phyloP scores from a whole-genome alignment of 2,888 invertebrate genomes.

The Mythimna ferrago region DNA sequence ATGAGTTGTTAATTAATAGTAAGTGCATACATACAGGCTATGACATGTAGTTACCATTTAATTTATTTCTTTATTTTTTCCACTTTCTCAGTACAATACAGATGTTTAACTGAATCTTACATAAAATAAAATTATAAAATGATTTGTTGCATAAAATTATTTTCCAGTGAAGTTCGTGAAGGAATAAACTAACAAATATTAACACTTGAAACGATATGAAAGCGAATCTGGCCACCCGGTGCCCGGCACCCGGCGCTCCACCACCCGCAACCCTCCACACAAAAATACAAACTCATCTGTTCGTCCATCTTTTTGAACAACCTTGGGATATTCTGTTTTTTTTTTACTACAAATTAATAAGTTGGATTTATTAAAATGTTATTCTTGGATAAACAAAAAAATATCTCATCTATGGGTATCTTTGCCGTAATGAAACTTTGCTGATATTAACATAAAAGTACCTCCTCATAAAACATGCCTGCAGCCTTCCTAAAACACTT shows the following conservation, averaged over 20 bases:
- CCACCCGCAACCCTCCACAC: not conserved
- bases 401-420: constrained; percentile 6
- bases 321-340: not conserved
- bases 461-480: constrained; percentile 37
- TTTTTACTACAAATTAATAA: constrained; percentile 2
- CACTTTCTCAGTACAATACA: not conserved
- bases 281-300: constrained; percentile 48
- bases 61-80: not conserved
- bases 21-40: too few species aligned
- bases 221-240: constrained; percentile 62
- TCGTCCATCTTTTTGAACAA: constrained; percentile 29
- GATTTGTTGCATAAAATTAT: constrained; percentile 51
- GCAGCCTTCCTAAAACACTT: constrained; percentile 52
- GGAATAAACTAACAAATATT: constrained; percentile 73
- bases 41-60: not conserved
- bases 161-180: constrained; percentile 63
- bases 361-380: not conserved
- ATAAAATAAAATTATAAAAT: constrained; percentile 25
- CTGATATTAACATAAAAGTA: constrained; percentile 35
- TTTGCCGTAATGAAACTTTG: constrained; percentile 22
- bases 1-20: not conserved
- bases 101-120: not conserved
- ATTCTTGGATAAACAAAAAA: not conserved
- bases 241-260: constrained; percentile 1
- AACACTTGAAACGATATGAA: constrained; percentile 73